phyloP scores from a whole-genome alignment of 2,888 invertebrate genomes.

The Elegia similella region DNA sequence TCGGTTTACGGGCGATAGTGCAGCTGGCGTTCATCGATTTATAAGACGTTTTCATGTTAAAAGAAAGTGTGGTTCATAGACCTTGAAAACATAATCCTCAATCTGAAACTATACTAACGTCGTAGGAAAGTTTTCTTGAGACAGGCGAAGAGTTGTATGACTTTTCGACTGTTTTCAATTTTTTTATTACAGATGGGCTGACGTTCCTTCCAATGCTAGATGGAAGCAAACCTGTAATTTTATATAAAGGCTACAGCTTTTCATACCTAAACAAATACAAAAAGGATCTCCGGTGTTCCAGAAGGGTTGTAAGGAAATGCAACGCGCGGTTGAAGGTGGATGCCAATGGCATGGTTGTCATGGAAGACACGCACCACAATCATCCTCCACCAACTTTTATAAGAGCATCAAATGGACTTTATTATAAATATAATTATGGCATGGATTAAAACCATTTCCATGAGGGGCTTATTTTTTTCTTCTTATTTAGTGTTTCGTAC shows the following conservation, averaged over 20 bases:
- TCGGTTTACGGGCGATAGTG: too few species aligned
- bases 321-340: constrained; percentile 33
- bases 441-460: background rate
- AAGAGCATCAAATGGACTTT: background rate
- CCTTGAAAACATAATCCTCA: too few species aligned
- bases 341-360: constrained; percentile 19
- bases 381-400: constrained; percentile 15
- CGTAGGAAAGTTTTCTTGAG: too few species aligned
- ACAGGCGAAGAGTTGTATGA: too few species aligned
- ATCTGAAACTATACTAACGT: too few species aligned
- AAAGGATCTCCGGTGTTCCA: constrained; percentile 33
- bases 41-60: too few species aligned
- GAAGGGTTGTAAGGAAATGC: constrained; percentile 23
- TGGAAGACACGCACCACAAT: constrained; percentile 4
- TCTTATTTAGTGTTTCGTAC: too few species aligned
- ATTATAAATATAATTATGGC: background rate
- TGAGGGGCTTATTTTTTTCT: too few species aligned
- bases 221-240: constrained; percentile 13
- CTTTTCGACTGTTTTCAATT: background rate
- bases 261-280: constrained; percentile 28
- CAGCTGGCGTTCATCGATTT: too few species aligned
- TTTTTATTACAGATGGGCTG: background rate
- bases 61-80: too few species aligned
- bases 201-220: constrained; percentile 16
- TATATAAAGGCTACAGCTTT: constrained; percentile 30